A percentile compares a stretch with the other conserved stretches of the same genome.
These are phyloP conservation scores for Mallateleia sp. DNA, from an alignment of 2,888 invertebrate species.

Conservation along the genomic window DNA sequence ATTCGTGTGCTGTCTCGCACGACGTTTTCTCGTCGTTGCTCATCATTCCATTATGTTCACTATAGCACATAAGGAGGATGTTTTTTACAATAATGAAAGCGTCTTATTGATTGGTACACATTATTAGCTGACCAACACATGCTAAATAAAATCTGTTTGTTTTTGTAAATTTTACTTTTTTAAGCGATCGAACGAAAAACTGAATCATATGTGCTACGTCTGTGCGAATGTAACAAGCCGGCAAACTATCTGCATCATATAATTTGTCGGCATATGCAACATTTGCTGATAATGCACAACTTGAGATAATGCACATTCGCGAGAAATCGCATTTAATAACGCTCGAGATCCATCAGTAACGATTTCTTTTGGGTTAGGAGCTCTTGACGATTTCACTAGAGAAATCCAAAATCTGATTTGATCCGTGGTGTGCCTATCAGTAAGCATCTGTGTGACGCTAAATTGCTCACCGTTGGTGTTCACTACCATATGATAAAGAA, in stretches of 20 bases:
- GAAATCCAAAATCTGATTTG: not conserved
- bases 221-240: not conserved
- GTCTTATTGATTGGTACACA: not conserved
- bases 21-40: too few species aligned
- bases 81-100: not conserved
- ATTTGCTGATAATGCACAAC: not conserved
- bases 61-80: too few species aligned
- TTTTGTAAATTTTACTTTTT: not conserved
- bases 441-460: conserved; percentile 2
- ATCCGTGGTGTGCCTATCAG: not conserved
- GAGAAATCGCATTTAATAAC: not conserved
- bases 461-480: conserved; percentile 1
- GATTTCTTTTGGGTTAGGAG: not conserved
- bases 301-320: too few species aligned
- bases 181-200: conserved; percentile 1
- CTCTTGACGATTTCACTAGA: not conserved
- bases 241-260: not conserved
- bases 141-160: conserved; percentile 21
- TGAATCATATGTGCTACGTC: conserved; percentile 27
- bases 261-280: not conserved
- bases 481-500: not conserved
- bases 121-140: conserved; percentile 6
- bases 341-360: not conserved
- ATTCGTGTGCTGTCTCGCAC: too few species aligned
- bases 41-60: too few species aligned